Base-by-base conservation (phyloP, 2,797 vertebrate species). In the Channa striata region DNA sequence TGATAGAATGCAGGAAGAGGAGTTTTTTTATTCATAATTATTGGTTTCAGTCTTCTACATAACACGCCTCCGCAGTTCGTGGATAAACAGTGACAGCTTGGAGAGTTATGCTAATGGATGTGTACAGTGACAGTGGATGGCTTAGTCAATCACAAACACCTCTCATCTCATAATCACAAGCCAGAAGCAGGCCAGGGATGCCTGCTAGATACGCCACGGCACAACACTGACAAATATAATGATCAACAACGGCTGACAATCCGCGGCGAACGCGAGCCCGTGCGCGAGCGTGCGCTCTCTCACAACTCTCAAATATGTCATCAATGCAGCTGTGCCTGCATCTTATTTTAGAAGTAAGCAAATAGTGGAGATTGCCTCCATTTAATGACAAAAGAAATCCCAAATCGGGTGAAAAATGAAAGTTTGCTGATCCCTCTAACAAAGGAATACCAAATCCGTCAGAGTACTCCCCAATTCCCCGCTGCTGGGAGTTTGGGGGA, bases 161-260 rank as follows among this genome's bases (percentile, higher is more conserved):
- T 92, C 90, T 93, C 77, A 90, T 92, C 90, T 90, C 81, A 25
- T 90, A 88, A 93, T 87, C 90, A 89, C 74, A 87, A 91, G 87
- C 79, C 84, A 85, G 77, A 87, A 85, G 76, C 85, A 77, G 90
- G 88, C 90, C 86, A 68, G 87, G 90, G 84, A 88, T 72, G 87
- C 71, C 86, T 88, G 76, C 72, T 25, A 84, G 86, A 88, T 74
- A 62, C 71, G 62, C 80, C 13, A 72, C 59, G 47, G 64, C 71
- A 70, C 74, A 81, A 78, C 86, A 58, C 83, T 84, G 78, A 83
- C 88, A 87, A 85, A 84, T 51, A 78, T 76, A 88, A 92, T 89
- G 83, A 85, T 84, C 83, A 86, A 84, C 87, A 87, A 62, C 66
- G 60, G 14, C 70, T 82, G 85, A 87, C 84, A 85, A 75, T 59